Conservation (phyloP, 2,888 invertebrate species). For the Bellardia bayeri region DNA sequence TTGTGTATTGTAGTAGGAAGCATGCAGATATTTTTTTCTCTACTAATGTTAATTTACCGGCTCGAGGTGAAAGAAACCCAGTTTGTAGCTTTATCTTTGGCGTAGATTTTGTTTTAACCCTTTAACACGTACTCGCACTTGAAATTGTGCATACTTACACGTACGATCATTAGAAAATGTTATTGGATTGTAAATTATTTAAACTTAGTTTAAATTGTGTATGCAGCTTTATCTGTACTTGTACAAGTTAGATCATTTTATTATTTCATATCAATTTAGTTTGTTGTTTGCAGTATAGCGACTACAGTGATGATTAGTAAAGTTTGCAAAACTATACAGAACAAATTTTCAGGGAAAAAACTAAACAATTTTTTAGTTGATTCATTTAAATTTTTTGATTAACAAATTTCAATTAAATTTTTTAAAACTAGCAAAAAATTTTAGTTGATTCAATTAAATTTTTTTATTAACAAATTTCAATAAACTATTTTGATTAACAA, state of each 20-base stretch:
- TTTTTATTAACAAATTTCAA: too few species aligned
- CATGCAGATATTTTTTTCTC: slow-evolving; percentile 47
- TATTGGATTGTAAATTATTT: not conserved
- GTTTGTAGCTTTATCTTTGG: not conserved
- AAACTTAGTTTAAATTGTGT: not conserved
- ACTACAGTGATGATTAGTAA: too few species aligned
- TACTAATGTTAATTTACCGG: slow-evolving; percentile 44
- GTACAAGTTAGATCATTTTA: not conserved
- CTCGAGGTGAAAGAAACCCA: not conserved
- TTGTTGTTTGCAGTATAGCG: not conserved
- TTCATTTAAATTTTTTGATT: too few species aligned
- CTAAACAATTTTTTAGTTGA: too few species aligned
- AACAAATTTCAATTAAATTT: too few species aligned
- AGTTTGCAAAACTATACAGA: not conserved
- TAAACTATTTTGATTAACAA: too few species aligned
- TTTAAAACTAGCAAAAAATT: too few species aligned
- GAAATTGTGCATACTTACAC: not conserved
- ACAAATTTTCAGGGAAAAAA: too few species aligned
- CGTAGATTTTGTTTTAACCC: slow-evolving; percentile 45
- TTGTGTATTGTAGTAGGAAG: slow-evolving; percentile 24
- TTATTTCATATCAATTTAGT: not conserved
- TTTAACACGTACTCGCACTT: not conserved
- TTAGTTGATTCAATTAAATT: too few species aligned
- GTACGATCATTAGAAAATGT: not conserved
- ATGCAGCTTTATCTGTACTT: not conserved